These are phyloP conservation scores for Melipona quadrifasciata DNA, from an alignment of 1,140 invertebrate genomes.

Conservation along the genomic window DNA sequence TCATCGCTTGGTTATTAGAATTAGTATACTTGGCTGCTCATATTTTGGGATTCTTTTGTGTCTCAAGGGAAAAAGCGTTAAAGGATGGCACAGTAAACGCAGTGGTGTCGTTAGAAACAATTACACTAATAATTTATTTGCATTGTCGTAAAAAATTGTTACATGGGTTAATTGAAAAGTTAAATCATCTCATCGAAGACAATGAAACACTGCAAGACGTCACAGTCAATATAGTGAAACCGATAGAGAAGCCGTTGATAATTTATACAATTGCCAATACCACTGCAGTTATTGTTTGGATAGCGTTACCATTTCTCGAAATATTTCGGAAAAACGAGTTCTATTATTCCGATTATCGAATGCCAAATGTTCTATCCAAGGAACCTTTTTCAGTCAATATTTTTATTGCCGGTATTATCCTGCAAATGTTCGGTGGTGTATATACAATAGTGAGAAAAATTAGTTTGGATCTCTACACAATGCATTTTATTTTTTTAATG, in stretches of 20 bases:
- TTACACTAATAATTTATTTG: slow-evolving; percentile 32
- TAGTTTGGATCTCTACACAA: slow-evolving; percentile 61
- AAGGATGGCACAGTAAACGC: slow-evolving; percentile 41
- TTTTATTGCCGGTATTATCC: slow-evolving; percentile 2
- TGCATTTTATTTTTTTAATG: slow-evolving; percentile 56
- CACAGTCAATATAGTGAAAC: background rate
- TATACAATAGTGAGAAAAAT: slow-evolving; percentile 45
- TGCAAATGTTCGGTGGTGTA: slow-evolving; percentile 29
- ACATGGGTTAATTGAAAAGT: slow-evolving; percentile 26
- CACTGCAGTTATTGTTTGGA: slow-evolving; percentile 35
- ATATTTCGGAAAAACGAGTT: slow-evolving; percentile 37
- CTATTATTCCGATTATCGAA: slow-evolving; percentile 46
- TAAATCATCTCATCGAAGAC: slow-evolving; percentile 16
- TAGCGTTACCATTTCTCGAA: background rate
- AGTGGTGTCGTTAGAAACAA: slow-evolving; percentile 25
- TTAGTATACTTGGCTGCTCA: background rate
- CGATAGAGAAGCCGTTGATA: slow-evolving; percentile 22
- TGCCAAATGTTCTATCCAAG: slow-evolving; percentile 45
- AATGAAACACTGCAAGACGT: background rate
- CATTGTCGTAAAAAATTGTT: slow-evolving; percentile 22
- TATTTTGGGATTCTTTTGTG: slow-evolving; percentile 1
- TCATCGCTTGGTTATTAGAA: slow-evolving; percentile 17
- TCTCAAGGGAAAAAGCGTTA: slow-evolving; percentile 34
- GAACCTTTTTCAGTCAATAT: slow-evolving; percentile 37
- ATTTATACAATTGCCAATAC: slow-evolving; percentile 26